phyloP scores from a whole-genome alignment of 2,888 invertebrate species.

The Lottia gigantea region DNA sequence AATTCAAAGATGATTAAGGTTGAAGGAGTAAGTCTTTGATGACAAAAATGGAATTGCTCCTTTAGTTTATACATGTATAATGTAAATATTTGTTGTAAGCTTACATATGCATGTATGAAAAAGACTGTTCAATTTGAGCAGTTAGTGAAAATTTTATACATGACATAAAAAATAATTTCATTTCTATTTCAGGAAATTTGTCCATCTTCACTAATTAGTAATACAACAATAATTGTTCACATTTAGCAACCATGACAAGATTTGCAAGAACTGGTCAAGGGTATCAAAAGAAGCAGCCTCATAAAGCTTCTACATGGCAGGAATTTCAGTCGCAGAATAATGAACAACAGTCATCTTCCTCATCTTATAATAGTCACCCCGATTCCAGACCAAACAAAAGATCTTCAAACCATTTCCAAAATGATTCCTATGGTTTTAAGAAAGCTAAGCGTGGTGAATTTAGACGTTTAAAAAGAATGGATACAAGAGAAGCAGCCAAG shows the following conservation, averaged over 20 bases:
- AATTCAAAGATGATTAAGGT: no score
- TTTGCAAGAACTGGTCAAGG: slow-evolving; percentile 40
- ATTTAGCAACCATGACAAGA: slow-evolving; percentile 42
- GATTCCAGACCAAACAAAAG: not conserved
- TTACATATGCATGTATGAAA: no score
- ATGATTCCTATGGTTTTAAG: slow-evolving; percentile 22
- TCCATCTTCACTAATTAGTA: no score
- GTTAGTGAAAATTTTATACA: no score
- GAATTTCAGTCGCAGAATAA: slow-evolving; percentile 31
- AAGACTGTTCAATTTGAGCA: no score
- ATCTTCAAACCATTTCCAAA: not conserved
- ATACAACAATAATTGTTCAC: no score
- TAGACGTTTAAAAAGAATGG: slow-evolving; percentile 44
- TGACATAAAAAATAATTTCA: no score
- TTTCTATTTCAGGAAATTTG: no score
- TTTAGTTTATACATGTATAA: no score
- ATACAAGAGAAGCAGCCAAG: slow-evolving; percentile 37
- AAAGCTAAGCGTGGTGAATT: slow-evolving; percentile 47
- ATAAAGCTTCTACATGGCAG: slow-evolving; percentile 45
- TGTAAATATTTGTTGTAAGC: no score
- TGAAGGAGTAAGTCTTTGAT: no score
- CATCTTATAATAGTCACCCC: not conserved
- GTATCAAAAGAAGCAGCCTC: slow-evolving; percentile 41
- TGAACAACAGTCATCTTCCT: slow-evolving; percentile 1
- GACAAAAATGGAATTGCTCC: no score